Evolutionary conservation across 2,888 invertebrate species (phyloP), one percentile per base, ranked within the genome.

Genomic region (Ichneumoninae sp.): DNA sequence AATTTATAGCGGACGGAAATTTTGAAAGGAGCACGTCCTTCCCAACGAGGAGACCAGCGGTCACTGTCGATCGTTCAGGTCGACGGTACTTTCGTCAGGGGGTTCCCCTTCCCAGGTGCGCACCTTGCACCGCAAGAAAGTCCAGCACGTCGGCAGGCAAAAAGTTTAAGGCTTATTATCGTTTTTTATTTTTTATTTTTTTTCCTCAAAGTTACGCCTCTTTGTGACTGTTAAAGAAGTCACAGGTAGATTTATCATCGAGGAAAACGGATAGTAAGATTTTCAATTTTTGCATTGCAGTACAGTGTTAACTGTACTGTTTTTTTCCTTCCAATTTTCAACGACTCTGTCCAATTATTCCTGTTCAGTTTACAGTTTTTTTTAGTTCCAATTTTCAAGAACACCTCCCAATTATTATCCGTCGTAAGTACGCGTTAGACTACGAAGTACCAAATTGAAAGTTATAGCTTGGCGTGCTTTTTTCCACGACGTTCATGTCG

Each of bases 21-120:
- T 33, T 13, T 22, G n/a, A 50, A 74, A 83, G 52, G 50, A 82
- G 60, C 77, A 47, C 85, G 82, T 82, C 83, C 80, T 80, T 54
- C 70, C 71, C 52, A 68, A 54, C 72, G 69, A 80, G 74, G 71
- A 80, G 84, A 80, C 81, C 81, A 79, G 57, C 76, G 80, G 85
- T 85, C 79, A 88, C 88, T 88, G 88, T 80, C 69, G 70, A 74
- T 70, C 40, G 66, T 78, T 54, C 84, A 83, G 69, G 66, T 85
- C 68, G 66, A 68, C 71, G 57, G 78, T 72, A 86, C 85, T 87
- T 86, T 83, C 69, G 26, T 16, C 76, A 84, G 66, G 77, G 74
- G 44, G 80, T 86, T 69, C 83, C 88, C 88, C 86, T 83, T 80
- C 86, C 60, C 65, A 40, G 62, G 71, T 50, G 47, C 16, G 60